Evolutionary conservation across 2,888 invertebrate genomes (phyloP), one percentile per base, ranked within the genome.

Genomic region (Calephelis perditalis): DNA sequence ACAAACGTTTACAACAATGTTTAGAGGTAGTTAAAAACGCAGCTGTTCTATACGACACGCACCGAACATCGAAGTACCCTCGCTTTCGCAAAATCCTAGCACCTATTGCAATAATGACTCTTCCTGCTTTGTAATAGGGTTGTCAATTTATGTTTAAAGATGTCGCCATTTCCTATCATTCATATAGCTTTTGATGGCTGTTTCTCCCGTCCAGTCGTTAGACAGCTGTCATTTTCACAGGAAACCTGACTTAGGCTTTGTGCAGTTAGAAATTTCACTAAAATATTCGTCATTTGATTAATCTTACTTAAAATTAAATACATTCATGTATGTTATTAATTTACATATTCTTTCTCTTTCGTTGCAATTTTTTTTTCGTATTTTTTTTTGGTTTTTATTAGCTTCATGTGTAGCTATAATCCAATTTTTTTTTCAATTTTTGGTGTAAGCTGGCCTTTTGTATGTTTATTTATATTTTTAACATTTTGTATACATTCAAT

Each of bases 201-300:
- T 82, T 82, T 79, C 73, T 73, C 67, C 63, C 67, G 72, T 68
- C 70, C 65, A 71, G 58, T 71, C 52, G 52, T 35, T 35, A 52
- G 49, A 72, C 83, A 83, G 81, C 82, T 82, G 82, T 78, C 77
- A 76, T 77, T 65, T 82, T 82, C 84, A 67, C 83, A 82, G 75
- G 77, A 71, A 63, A 62, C 62, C 67, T 68, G 67, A 68, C 66
- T 64, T 64, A 65, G 61, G 63, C 65, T 67, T 66, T 66, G 62
- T 61, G 57, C 60, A 58, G 62, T 64, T 62, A 62, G 64, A 63
- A 64, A 60, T 61, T 64, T 58, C 52, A 60, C 26, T 26, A 26
- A 26, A 26, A 1, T 26, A 4, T 26, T 26, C 26, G 26, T 1
- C 26, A 26, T 26, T 26, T 26, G 26, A 26, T 26, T 26, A 26